phyloP scores from a whole-genome alignment of 1,140 invertebrate species.

The Agraylea sexmaculata region DNA sequence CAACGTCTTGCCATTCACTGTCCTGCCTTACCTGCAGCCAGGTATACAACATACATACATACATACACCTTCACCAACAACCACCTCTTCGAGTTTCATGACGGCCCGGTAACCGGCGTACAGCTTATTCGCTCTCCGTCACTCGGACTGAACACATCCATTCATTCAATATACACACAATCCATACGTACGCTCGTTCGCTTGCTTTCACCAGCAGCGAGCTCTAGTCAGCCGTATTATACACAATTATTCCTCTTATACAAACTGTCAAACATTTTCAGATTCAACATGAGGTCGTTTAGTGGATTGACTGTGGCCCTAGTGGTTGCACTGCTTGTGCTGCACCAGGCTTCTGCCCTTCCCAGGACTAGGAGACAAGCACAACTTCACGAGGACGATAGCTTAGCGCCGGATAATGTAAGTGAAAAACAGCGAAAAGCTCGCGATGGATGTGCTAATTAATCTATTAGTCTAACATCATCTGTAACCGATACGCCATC shows the following conservation, averaged over 20 bases:
- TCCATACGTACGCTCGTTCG: not conserved
- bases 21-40: conserved; percentile 20
- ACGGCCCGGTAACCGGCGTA: conserved; percentile 10
- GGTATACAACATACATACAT: conserved; percentile 5
- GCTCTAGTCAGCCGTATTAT: conserved; percentile 3
- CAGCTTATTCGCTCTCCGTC: conserved; percentile 17
- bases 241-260: conserved; percentile 2
- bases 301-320: conserved; percentile 9
- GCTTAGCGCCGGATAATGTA: conserved; percentile 16
- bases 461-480: too few relatives aligned
- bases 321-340: conserved; percentile 7
- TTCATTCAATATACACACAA: conserved; percentile 14
- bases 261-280: not conserved
- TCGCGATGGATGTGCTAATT: not conserved
- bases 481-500: too few relatives aligned
- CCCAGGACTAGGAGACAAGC: conserved; percentile 18
- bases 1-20: conserved; percentile 19
- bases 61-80: conserved; percentile 15
- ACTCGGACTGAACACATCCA: conserved; percentile 18
- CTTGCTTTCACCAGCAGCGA: not conserved
- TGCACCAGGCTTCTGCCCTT: conserved; percentile 8
- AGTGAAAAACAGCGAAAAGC: conserved; percentile 2
- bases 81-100: conserved; percentile 17
- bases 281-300: conserved; percentile 15
- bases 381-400: conserved; percentile 15